Evolutionary conservation across 2,888 invertebrate genomes (phyloP), one percentile per base, ranked within the genome.

Genomic region (Glaucopsyche alexis): DNA sequence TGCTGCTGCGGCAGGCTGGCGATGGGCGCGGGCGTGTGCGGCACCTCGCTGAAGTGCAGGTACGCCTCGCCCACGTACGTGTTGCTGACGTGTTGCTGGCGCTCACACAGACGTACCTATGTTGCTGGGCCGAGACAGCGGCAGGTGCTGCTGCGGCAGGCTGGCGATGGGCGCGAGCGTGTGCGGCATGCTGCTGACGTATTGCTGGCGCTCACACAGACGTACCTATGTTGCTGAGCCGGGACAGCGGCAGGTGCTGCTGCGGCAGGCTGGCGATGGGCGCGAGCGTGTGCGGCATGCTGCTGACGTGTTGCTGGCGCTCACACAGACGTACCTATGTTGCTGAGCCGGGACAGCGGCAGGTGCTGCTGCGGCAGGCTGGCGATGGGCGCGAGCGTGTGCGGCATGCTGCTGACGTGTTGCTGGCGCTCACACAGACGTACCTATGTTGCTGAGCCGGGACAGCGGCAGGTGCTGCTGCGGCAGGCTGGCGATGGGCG

Each of bases 341-440:
- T 94, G 45, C 91, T 94, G 0, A 97, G 97, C 77, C 95, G 94
- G 13, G 94, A 95, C 8, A 98, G 89, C 76, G 95, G 95, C 81
- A 97, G 88, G 80, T 95, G 95, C 77, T 96, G 94, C 89, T 97
- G 98, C 74, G 96, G 94, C 74, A 96, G 91, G 71, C 94, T 94
- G 76, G 90, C 88, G 69, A 94, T 93, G 2, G 95, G 94, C 73
- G 94, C 93, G 0, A 93, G 93, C 0, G 95, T 94, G 77, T 94
- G 94, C 14, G 95, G 94, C 79, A 98, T 94, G 81, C 96, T 96
- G 76, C 94, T 94, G 87, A 99, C 83, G 98, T 97, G 86, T 98
- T 98, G 80, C 95, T 95, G 85, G 98, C 95, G 72, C 97, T 96
- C n/a, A n/a, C n/a, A n/a, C n/a, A n/a, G n/a, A n/a, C n/a, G n/a